Evolutionary conservation across 2,113 vertebrate genomes (phyloP).

Genomic region (Atlantisia rogersi): DNA sequence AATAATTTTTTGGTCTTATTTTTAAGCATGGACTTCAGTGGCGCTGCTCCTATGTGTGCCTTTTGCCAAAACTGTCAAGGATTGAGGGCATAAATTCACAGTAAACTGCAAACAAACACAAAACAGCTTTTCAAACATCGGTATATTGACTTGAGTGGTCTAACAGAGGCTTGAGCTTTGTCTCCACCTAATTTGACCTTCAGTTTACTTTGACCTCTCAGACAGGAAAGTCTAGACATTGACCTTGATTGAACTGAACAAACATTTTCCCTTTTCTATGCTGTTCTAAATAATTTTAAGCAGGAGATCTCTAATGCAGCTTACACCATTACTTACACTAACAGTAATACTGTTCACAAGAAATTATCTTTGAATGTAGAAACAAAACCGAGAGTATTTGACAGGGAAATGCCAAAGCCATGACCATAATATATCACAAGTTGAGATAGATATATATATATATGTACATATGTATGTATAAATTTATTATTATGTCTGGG

Average conservation of each 20-base stretch:
- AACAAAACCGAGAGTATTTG: neutral
- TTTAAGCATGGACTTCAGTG: neutral
- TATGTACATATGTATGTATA: too few species aligned
- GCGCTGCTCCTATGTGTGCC: neutral
- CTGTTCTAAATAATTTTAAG: conserved; percentile 10
- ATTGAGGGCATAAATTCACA: conserved; percentile 43
- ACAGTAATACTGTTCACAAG: neutral
- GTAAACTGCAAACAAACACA: conserved; percentile 33
- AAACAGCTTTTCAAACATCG: neutral
- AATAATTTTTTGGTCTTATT: neutral
- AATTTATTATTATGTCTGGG: too few species aligned
- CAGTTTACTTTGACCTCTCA: conserved; percentile 52
- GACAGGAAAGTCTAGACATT: conserved; percentile 63
- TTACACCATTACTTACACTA: neutral
- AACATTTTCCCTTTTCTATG: neutral
- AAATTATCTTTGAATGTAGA: conserved; percentile 10
- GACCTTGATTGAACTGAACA: conserved; percentile 69
- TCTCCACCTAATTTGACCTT: conserved; percentile 45
- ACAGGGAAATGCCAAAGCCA: conserved; percentile 21
- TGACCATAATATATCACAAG: neutral
- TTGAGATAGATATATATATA: too few species aligned
- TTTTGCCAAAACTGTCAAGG: neutral
- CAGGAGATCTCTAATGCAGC: neutral
- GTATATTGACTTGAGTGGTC: conserved; percentile 12
- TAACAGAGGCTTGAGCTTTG: neutral